phyloP scores from a whole-genome alignment of 1,140 invertebrate genomes.

The Araneus ventricosus region DNA sequence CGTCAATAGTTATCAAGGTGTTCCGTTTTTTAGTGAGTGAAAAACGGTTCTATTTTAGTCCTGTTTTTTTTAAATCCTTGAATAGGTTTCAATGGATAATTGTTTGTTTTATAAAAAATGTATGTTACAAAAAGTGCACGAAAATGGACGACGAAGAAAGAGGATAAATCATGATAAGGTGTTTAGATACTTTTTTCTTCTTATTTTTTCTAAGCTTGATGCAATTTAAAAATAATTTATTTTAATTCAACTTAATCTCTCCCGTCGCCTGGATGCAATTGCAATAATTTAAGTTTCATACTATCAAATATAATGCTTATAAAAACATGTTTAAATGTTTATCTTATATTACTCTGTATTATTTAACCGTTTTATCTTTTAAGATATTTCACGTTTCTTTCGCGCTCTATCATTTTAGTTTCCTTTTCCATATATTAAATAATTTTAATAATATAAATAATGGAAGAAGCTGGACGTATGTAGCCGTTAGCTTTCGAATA shows the following conservation, averaged over 20 bases:
- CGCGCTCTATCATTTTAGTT: no score
- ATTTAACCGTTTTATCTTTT: no score
- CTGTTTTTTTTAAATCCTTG: background rate
- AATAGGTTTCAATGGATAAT: background rate
- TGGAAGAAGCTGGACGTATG: no score
- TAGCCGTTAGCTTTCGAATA: no score
- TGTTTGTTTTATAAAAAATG: background rate
- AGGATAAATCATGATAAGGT: background rate
- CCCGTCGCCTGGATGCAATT: no score
- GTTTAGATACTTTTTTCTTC: background rate
- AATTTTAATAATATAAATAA: no score
- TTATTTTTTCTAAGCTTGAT: background rate
- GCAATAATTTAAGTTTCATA: no score
- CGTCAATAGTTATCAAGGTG: conserved; percentile 34
- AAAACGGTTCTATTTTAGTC: background rate
- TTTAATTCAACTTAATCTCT: background rate
- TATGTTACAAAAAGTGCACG: background rate
- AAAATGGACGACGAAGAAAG: background rate
- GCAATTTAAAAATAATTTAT: background rate
- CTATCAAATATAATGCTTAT: no score
- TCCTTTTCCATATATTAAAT: no score
- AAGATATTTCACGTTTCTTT: no score
- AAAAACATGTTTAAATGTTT: no score
- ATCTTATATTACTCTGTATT: no score
- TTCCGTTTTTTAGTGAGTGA: background rate